Evolutionary conservation across 2,888 invertebrate species (phyloP).

Genomic region (Rhingia rostrata): DNA sequence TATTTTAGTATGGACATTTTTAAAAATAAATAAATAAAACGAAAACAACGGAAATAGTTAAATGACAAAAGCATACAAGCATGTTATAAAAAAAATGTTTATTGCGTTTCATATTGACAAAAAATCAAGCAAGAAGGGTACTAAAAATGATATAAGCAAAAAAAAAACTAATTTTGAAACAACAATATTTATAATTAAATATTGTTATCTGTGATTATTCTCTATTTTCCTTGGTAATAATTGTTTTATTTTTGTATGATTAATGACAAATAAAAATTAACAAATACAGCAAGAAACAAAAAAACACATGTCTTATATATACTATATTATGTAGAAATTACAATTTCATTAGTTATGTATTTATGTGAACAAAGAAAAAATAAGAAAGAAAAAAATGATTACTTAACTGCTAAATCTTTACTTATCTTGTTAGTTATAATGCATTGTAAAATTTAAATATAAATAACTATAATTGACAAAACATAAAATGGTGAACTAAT

Average conservation of each 20-base stretch:
- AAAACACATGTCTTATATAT: slow-evolving; percentile 26
- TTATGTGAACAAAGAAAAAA: slow-evolving; percentile 50
- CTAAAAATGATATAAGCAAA: slow-evolving; percentile 18
- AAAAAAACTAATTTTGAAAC: slow-evolving; percentile 18
- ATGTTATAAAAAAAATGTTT: background rate
- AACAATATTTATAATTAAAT: slow-evolving; percentile 50
- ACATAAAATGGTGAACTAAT: slow-evolving; percentile 20
- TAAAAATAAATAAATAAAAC: slow-evolving; percentile 34
- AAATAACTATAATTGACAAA: slow-evolving; percentile 4
- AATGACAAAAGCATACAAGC: background rate
- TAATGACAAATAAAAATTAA: slow-evolving; percentile 56
- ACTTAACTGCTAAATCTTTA: slow-evolving; percentile 68
- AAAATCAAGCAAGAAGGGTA: slow-evolving; percentile 6
- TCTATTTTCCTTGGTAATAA: slow-evolving; percentile 73
- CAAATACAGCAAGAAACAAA: slow-evolving; percentile 30
- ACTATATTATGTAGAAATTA: slow-evolving; percentile 49
- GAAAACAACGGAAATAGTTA: slow-evolving; percentile 19
- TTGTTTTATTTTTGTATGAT: slow-evolving; percentile 28
- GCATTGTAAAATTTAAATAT: slow-evolving; percentile 53
- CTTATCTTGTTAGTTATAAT: slow-evolving; percentile 69
- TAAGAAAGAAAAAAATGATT: slow-evolving; percentile 46
- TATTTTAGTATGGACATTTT: slow-evolving; percentile 74
- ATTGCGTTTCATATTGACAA: slow-evolving; percentile 2
- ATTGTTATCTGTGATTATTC: slow-evolving; percentile 71
- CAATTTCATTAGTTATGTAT: slow-evolving; percentile 65